These are phyloP conservation scores for Hyphantria cunea DNA, from an alignment of 1,140 invertebrate species.

Conservation along the genomic window DNA sequence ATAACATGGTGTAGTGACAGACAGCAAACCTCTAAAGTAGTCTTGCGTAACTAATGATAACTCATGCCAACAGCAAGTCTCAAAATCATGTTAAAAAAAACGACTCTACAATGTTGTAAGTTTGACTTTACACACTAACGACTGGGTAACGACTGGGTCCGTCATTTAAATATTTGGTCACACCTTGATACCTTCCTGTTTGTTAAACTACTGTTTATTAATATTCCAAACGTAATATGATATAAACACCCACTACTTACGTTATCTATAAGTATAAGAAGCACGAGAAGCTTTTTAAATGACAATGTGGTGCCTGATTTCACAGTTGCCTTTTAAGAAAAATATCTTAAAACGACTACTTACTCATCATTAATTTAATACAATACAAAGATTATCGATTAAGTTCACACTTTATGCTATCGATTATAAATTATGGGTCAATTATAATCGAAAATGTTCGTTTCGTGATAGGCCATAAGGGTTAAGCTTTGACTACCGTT, in stretches of 20 bases:
- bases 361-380: conserved; percentile 23
- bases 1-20: too few species aligned
- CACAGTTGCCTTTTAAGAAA: conserved; percentile 2
- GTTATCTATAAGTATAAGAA: neutral
- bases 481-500: conserved; percentile 6
- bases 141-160: too few species aligned
- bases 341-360: neutral
- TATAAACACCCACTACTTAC: neutral
- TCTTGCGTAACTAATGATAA: too few species aligned
- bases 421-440: conserved; percentile 30
- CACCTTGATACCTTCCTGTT: too few species aligned
- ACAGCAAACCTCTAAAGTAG: too few species aligned
- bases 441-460: conserved; percentile 25
- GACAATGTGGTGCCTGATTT: neutral
- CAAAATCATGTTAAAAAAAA: too few species aligned
- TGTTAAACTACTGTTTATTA: too few species aligned
- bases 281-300: conserved; percentile 12
- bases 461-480: conserved; percentile 11
- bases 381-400: conserved; percentile 24
- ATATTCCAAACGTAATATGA: neutral
- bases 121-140: too few species aligned
- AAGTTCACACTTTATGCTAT: conserved; percentile 31
- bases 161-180: too few species aligned
- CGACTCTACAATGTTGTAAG: too few species aligned
- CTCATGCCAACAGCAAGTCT: too few species aligned